A percentile compares a stretch with the other conserved stretches of the same genome.
phyloP scores from a whole-genome alignment of 1,140 invertebrate genomes.

The Coelopa frigida region DNA sequence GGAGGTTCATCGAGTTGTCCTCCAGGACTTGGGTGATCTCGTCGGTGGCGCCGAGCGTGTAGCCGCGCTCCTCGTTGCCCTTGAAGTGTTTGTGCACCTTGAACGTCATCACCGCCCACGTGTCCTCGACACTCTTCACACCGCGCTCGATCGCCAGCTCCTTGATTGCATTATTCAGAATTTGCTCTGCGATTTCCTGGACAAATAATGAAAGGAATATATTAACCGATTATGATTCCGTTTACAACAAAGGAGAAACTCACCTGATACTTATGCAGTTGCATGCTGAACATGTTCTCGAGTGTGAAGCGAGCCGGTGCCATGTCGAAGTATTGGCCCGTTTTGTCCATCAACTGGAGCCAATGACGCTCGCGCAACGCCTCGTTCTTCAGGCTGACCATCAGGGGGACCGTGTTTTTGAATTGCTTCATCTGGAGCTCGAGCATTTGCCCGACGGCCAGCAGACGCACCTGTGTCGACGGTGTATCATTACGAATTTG shows the following conservation, averaged over 20 bases:
- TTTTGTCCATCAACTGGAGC: constrained; percentile 80
- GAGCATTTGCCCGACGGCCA: constrained; percentile 58
- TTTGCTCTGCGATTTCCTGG: constrained; percentile 68
- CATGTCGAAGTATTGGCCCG: constrained; percentile 75
- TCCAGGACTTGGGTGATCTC: constrained; percentile 75
- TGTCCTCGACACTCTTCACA: constrained; percentile 67
- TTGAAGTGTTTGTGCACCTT: constrained; percentile 59
- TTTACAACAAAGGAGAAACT: background rate
- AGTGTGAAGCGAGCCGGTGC: constrained; percentile 76
- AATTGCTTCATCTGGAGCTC: constrained; percentile 81
- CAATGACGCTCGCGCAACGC: constrained; percentile 82
- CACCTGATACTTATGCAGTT: constrained; percentile 69
- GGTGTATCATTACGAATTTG: no score
- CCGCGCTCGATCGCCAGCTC: constrained; percentile 81
- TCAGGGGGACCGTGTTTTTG: constrained; percentile 76
- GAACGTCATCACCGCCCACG: constrained; percentile 69
- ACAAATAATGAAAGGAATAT: constrained; percentile 1
- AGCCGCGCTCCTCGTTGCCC: constrained; percentile 51
- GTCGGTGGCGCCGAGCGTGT: constrained; percentile 71
- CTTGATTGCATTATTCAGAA: constrained; percentile 80
- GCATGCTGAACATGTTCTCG: constrained; percentile 87
- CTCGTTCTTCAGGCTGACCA: constrained; percentile 86
- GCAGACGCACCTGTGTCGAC: constrained; percentile 46
- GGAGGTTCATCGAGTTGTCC: constrained; percentile 81
- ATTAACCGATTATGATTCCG: background rate